Base-by-base conservation (phyloP, 2,113 vertebrate species). In the Indicator maculatus region DNA sequence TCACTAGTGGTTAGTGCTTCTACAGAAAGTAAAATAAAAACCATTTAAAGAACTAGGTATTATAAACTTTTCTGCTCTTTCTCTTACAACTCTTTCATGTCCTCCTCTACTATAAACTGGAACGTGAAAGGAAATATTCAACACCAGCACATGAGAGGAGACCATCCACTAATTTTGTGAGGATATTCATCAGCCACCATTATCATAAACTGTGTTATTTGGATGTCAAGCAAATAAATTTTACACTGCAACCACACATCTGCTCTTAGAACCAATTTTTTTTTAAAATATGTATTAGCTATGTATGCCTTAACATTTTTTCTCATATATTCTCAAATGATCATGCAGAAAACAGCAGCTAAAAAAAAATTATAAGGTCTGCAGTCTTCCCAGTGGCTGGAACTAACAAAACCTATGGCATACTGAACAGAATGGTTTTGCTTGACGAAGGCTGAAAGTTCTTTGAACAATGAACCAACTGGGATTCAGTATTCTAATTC, bases 401-500 rank as follows among this genome's bases (percentile, higher is more conserved):
- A 84, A 69, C 61, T 63, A 74, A 86, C 15, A 2, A 64, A 94
- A 92, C 5, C 59, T 58, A 81, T 9, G 19, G 80, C 69, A 38
- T 47, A 13, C 26, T 6, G 50, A 92, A 96, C 60, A 70, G 88
- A 93, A 92, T 3, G 63, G 21, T 17, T 95, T 73, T 86, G 47
- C 83, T n/a, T 67, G 79, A 88, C 0, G 26, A 86, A 88, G 66
- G 88, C 76, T 84, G 82, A 20, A 61, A 64, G 33, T 86, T 92
- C 89, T 93, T 65, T 79, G 63, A 92, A 81, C 78, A 69, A 36
- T 8, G 82, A 95, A 91, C 67, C 84, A 77, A 93, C 73, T 79
- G 82, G 94, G 95, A 93, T 72, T 96, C 66, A 64, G 75, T 70
- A 88, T 93, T 96, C 16, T 96, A 94, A 96, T 95, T 97, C 93